These are phyloP conservation scores for Lethrus apterus DNA, from an alignment of 1,140 invertebrate genomes.

Conservation along the genomic window DNA sequence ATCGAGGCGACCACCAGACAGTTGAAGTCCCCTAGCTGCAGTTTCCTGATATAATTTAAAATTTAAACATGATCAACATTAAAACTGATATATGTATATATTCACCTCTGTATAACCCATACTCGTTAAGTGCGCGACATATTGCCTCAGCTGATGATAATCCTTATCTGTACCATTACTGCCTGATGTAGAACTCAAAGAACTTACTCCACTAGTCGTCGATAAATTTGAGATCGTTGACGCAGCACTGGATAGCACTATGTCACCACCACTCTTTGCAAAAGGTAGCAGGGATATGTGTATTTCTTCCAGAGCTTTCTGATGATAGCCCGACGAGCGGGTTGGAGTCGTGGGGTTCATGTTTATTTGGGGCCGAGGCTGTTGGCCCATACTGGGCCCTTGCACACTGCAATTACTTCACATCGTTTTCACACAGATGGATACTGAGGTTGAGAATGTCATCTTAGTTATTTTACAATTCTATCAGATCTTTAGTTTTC, in stretches of 20 bases:
- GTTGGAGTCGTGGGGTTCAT: conserved; percentile 62
- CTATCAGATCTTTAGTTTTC: too few relatives aligned
- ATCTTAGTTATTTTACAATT: too few relatives aligned
- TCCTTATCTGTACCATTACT: conserved; percentile 55
- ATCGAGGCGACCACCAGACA: conserved; percentile 59
- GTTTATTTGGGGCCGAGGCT: conserved; percentile 41
- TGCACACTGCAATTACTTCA: conserved; percentile 32
- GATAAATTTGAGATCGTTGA: conserved; percentile 64
- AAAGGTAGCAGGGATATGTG: conserved; percentile 78
- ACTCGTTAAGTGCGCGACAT: conserved; percentile 44
- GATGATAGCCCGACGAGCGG: conserved; percentile 75
- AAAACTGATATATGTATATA: conserved; percentile 3
- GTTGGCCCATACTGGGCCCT: conserved; percentile 58
- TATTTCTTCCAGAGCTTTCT: conserved; percentile 82
- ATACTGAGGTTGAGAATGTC: too few relatives aligned
- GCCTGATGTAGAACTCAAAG: conserved; percentile 47
- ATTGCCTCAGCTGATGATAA: conserved; percentile 37
- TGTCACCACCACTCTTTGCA: conserved; percentile 58
- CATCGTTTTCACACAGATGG: conserved; percentile 5
- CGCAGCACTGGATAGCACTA: conserved; percentile 63
- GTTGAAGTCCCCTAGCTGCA: conserved; percentile 58
- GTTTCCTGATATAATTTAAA: conserved; percentile 49
- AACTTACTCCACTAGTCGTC: conserved; percentile 53
- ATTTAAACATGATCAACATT: neutral
- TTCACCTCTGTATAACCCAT: conserved; percentile 57